phyloP scores from a whole-genome alignment of 2,113 vertebrate genomes.

The Corythornis madagascariensis region DNA sequence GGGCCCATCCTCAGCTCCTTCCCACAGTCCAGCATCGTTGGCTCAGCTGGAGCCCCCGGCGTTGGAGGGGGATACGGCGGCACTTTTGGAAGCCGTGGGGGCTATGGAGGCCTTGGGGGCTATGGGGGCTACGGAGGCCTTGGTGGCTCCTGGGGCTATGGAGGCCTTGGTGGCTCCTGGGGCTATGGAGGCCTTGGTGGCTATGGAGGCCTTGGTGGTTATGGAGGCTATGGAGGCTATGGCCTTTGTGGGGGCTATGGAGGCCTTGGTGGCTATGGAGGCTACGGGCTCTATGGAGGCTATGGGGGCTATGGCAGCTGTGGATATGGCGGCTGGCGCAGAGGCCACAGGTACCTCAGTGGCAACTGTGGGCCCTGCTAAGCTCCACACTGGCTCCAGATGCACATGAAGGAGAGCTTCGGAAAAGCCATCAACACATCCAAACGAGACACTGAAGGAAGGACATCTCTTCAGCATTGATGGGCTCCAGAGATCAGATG shows the following conservation, averaged over 20 bases:
- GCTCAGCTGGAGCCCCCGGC: neutral
- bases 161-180: no score
- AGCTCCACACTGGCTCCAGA: neutral
- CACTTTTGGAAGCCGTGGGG: no score
- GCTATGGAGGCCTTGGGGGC: accelerated
- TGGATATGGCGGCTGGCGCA: neutral
- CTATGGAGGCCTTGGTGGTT: no score
- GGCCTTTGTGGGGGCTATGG: neutral
- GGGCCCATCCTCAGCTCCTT: neutral
- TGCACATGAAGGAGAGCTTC: no score
- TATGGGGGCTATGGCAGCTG: no score
- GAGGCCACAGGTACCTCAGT: neutral
- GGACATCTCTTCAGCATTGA: no score
- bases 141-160: no score
- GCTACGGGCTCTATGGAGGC: neutral
- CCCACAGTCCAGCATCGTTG: neutral
- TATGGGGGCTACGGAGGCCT: neutral
- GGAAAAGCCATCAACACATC: no score
- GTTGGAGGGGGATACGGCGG: neutral
- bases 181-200: neutral
- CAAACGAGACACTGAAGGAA: no score
- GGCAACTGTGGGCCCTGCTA: neutral
- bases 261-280: neutral
- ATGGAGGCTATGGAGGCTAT: no score
- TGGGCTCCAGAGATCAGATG: no score